A percentile compares a stretch with the other conserved stretches of the same genome.
These are phyloP conservation scores for Cichladusa arquata DNA, from an alignment of 2,113 vertebrate genomes.

Conservation along the genomic window DNA sequence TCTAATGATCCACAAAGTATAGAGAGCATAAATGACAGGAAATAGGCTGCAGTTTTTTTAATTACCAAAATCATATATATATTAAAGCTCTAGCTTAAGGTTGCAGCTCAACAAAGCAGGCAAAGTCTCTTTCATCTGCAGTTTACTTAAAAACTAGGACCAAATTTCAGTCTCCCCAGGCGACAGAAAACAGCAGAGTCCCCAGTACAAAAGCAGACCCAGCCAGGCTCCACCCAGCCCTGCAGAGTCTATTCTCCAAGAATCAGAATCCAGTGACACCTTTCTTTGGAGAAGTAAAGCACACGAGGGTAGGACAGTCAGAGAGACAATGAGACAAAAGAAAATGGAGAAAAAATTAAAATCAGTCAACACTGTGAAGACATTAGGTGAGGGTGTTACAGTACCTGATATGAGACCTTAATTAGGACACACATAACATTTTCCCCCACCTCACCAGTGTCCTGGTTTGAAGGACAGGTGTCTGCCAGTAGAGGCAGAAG, in stretches of 20 bases:
- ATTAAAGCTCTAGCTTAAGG: conserved; percentile 15
- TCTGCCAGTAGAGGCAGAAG: no score
- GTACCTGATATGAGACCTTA: neutral
- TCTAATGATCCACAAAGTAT: neutral
- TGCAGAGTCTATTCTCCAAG: neutral
- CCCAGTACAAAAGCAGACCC: neutral
- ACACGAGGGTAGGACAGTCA: neutral
- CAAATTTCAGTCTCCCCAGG: neutral
- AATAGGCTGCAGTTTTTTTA: neutral
- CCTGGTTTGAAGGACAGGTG: no score
- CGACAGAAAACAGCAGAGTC: neutral
- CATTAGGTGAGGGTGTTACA: neutral
- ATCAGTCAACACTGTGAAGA: neutral
- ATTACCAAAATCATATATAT: conserved; percentile 16
- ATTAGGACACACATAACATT: accelerated
- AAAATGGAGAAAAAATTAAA: neutral
- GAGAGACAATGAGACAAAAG: neutral
- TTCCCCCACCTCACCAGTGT: neutral
- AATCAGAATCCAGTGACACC: neutral
- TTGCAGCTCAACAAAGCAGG: conserved; percentile 10
- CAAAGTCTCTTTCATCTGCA: conserved; percentile 6
- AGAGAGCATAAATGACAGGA: neutral
- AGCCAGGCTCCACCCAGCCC: neutral
- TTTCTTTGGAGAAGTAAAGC: neutral
- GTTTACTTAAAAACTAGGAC: conserved; percentile 17